Conservation (phyloP, 2,797 vertebrate genomes). For the Avahi laniger region DNA sequence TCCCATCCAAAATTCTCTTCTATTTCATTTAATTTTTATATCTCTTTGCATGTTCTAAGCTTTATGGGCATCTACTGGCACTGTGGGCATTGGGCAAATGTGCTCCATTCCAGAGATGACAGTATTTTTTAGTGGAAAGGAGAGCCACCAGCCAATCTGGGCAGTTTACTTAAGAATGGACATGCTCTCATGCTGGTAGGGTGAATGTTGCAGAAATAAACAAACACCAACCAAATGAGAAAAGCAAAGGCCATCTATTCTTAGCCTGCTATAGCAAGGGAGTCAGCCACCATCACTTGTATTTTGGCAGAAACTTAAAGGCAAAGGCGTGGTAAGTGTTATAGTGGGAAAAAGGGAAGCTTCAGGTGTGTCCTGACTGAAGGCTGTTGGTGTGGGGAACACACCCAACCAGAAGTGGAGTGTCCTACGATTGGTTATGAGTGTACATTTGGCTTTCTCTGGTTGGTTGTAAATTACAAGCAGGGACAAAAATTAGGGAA, state of each 20-base stretch:
- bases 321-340: not conserved
- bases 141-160: not conserved
- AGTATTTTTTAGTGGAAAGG: not conserved
- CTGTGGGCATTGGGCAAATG: not conserved
- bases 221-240: not conserved
- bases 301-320: not conserved
- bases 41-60: not conserved
- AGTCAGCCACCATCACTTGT: not conserved
- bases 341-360: rapidly evolving
- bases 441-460: not conserved
- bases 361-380: not conserved
- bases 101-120: not conserved
- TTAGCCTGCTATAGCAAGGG: not conserved
- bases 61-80: not conserved
- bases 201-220: not conserved
- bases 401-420: not conserved
- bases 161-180: not conserved
- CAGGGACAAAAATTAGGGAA: not conserved
- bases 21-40: not conserved
- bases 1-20: not conserved
- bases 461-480: not conserved
- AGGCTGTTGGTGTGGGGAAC: not conserved
- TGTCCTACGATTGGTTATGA: rapidly evolving
- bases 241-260: not conserved
- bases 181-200: not conserved